Percentiles rank a stretch among this genome's conserved stretches.
These are phyloP conservation scores for Drosophila monieri DNA, from an alignment of 2,888 invertebrate species.

Conservation along the genomic window DNA sequence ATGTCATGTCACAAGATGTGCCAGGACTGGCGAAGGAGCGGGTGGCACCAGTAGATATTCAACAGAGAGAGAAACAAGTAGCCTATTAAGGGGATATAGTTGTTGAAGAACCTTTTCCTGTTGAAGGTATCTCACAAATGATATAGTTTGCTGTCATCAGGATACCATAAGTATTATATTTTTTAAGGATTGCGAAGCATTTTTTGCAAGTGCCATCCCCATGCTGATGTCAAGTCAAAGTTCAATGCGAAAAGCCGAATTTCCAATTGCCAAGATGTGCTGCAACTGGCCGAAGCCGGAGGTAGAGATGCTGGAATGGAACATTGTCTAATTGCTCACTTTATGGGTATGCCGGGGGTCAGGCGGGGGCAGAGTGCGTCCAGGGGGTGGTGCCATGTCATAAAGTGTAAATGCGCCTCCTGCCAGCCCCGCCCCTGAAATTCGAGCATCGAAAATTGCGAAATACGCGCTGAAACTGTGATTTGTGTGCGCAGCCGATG, in stretches of 20 bases:
- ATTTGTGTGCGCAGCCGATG: conserved; percentile 67
- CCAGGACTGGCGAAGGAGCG: conserved; percentile 11
- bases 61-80: not conserved
- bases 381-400: conserved; percentile 53
- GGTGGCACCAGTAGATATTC: not conserved
- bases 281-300: conserved; percentile 4
- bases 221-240: conserved; percentile 66
- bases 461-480: conserved; percentile 43
- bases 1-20: conserved; percentile 66
- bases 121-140: not conserved
- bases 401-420: conserved; percentile 62
- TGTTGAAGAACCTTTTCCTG: not conserved
- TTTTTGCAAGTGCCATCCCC: not conserved
- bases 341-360: conserved; percentile 42
- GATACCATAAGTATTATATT: not conserved
- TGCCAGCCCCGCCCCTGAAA: conserved; percentile 28
- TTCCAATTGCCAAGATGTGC: conserved; percentile 72
- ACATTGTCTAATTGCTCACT: conserved; percentile 76
- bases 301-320: conserved; percentile 34
- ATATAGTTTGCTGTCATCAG: not conserved
- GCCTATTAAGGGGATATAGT: not conserved
- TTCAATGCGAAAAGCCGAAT: conserved; percentile 71
- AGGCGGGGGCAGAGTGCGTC: not conserved
- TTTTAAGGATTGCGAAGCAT: not conserved
- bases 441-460: conserved; percentile 56